phyloP scores from a whole-genome alignment of 2,113 vertebrate species.

The Myrmophylax atrothorax region DNA sequence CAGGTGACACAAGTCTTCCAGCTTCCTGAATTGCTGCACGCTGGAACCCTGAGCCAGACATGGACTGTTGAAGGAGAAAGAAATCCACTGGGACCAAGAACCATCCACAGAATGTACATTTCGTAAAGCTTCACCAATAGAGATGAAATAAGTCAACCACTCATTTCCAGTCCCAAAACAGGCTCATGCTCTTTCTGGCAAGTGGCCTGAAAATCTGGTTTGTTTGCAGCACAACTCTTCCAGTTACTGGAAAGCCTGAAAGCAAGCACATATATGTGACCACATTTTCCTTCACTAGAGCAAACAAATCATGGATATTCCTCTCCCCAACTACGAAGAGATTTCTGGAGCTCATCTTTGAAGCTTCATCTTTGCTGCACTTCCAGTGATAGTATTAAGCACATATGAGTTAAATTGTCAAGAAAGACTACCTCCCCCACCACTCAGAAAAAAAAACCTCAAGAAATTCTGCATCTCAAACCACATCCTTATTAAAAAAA shows the following conservation, averaged over 20 bases:
- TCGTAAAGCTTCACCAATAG: background rate
- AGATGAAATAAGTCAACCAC: background rate
- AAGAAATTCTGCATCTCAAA: slow-evolving; percentile 33
- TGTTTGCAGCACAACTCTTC: background rate
- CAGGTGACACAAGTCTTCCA: background rate
- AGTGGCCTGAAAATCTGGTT: background rate
- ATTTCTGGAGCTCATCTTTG: background rate
- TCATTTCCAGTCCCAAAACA: background rate
- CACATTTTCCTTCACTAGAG: background rate
- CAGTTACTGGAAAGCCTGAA: background rate
- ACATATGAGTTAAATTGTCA: slow-evolving; percentile 6
- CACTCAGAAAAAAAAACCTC: slow-evolving; percentile 16
- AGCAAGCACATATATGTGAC: background rate
- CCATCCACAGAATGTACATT: background rate
- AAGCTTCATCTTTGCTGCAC: background rate
- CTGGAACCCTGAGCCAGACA: background rate
- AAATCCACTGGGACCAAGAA: background rate
- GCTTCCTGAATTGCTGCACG: background rate
- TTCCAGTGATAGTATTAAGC: background rate
- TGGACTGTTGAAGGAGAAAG: background rate
- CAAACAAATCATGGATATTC: background rate
- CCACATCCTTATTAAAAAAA: slow-evolving; percentile 62
- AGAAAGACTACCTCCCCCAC: background rate
- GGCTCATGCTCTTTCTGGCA: rapidly evolving
- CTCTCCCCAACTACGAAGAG: background rate